phyloP scores from a whole-genome alignment of 2,113 vertebrate species.

The Pogona vitticeps region DNA sequence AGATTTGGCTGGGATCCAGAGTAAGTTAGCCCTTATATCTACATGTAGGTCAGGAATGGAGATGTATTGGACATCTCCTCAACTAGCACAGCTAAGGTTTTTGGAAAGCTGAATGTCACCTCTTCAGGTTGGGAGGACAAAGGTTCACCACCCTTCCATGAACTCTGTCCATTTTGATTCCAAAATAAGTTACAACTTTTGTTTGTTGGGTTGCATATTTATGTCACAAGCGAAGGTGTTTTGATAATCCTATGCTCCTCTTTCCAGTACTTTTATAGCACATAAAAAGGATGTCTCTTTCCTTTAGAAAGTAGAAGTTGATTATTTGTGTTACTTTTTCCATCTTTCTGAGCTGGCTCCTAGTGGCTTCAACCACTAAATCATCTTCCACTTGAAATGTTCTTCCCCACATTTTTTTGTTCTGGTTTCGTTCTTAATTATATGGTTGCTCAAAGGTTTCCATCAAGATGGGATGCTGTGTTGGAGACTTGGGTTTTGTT shows the following conservation, averaged over 20 bases:
- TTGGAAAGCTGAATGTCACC: neutral
- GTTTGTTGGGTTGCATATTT: neutral
- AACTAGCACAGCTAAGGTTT: neutral
- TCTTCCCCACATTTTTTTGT: neutral
- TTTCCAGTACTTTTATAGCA: neutral
- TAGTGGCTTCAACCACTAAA: constrained; percentile 17
- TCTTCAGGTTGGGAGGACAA: neutral
- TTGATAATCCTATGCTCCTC: neutral
- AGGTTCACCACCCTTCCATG: neutral
- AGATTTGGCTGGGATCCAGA: neutral
- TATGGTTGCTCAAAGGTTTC: constrained; percentile 30
- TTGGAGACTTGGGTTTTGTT: neutral
- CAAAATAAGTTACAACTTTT: neutral
- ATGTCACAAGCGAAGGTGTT: neutral
- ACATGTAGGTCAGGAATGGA: neutral
- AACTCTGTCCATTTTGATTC: neutral
- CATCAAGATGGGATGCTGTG: constrained; percentile 2
- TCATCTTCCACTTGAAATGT: neutral
- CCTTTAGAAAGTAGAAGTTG: neutral
- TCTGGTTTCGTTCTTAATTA: constrained; percentile 29
- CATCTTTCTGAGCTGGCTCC: constrained; percentile 20
- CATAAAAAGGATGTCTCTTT: neutral
- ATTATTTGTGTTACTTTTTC: constrained; percentile 14
- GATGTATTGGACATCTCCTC: neutral
- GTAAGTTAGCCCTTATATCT: neutral